Base-by-base conservation (phyloP, 2,797 vertebrate genomes). In the Sphaeramia orbicularis region DNA sequence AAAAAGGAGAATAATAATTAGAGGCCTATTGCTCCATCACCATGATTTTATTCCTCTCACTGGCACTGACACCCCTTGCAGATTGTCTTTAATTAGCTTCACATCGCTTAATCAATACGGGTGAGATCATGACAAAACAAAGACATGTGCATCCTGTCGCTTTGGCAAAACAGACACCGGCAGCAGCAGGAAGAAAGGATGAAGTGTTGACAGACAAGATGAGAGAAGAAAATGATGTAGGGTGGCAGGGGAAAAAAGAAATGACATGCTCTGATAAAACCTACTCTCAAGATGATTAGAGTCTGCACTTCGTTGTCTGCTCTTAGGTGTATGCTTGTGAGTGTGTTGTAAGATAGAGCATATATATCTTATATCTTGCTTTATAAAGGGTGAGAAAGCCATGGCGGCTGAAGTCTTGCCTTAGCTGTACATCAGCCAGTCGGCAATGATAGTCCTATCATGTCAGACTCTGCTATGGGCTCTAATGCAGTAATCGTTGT, bases 61-160 rank as follows among this genome's bases (percentile, higher is more conserved):
- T 87, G 80, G 78, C 79, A 68, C 74, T 32, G 65, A 83, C 84
- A 81, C 88, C 86, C 81, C 83, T 86, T 69, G 49, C 78, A 89
- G 84, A 91, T 91, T 82, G 83, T 78, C 72, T 91, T 92, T 93
- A 92, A 93, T 93, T 92, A 92, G 87, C 87, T 80, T 57, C 72
- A 83, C 83, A 83, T 87, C 64, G 12, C 83, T 89, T 83, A 88
- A 92, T 94, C 92, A 91, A 93, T 92, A 86, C 1, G 42, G 79
- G 71, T 57, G 35, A 41, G 60, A 71, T 82, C 78, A 65, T 76
- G 81, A 89, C 78, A 80, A 84, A 89, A 89, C 84, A 86, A 85
- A 65, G 82, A 70, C 84, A 71, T 74, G 84, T 72, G 70, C 78
- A 71, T 78, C 73, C 72, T 81, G 84, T 82, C 60, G 52, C 74